These are phyloP conservation scores for Eucera pruinosa DNA, from an alignment of 2,888 invertebrate species.

Conservation along the genomic window DNA sequence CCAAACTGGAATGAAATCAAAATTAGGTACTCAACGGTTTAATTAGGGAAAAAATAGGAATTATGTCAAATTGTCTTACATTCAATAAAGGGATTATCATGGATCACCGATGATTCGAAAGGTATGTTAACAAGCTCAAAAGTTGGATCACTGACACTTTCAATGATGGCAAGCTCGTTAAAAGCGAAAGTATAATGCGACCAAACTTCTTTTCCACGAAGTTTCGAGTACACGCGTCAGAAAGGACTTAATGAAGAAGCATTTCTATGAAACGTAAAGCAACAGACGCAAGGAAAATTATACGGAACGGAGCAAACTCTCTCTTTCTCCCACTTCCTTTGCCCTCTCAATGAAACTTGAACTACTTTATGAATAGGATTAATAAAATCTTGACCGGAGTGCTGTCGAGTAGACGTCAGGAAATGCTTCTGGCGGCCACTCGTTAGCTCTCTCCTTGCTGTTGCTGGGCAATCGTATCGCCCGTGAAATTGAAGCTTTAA, in stretches of 20 bases:
- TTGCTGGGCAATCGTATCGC: conserved; percentile 7
- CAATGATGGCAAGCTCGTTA: conserved; percentile 19
- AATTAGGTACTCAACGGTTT: no score
- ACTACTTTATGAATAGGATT: conserved; percentile 66
- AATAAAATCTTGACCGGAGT: conserved; percentile 59
- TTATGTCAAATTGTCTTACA: no score
- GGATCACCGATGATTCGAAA: no score
- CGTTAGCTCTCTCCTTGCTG: conserved; percentile 33
- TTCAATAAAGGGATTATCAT: no score
- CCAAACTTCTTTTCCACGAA: conserved; percentile 44
- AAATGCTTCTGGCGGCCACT: conserved; percentile 48
- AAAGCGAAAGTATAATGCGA: conserved; percentile 25
- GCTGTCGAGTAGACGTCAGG: conserved; percentile 39
- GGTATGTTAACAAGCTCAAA: neutral
- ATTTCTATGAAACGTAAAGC: conserved; percentile 61
- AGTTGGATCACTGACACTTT: conserved; percentile 14
- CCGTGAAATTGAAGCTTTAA: conserved; percentile 1
- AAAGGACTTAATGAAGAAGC: conserved; percentile 61
- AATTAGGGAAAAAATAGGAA: no score
- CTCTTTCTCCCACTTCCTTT: neutral
- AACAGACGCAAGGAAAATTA: conserved; percentile 49
- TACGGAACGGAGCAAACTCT: conserved; percentile 8
- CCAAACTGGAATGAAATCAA: no score
- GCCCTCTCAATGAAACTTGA: conserved; percentile 54
- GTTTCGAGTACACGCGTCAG: conserved; percentile 27